Evolutionary conservation across 64 coral and sea anemone genomes (phyloP).

Genomic region (Porites lutea): DNA sequence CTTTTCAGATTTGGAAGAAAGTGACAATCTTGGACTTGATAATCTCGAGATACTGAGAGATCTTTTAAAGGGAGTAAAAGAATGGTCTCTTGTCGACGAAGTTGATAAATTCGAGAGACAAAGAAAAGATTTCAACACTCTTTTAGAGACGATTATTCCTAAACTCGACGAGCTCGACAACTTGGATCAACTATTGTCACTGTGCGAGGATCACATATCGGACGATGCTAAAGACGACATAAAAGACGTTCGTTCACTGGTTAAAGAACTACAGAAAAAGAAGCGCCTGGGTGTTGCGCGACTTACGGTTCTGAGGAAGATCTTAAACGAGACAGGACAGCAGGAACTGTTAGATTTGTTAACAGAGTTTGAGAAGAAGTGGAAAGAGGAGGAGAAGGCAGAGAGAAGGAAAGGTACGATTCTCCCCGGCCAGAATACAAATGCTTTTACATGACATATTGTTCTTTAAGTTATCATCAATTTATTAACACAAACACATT

Average conservation of each 20-base stretch:
- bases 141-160: not conserved
- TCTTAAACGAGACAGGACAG: not conserved
- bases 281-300: not conserved
- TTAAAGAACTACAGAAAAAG: slow-evolving; percentile 12
- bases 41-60: not conserved
- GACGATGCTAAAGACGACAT: not conserved
- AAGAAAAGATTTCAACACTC: not conserved
- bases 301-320: not conserved
- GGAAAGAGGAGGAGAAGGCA: not conserved
- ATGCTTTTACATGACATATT: no score
- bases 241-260: slow-evolving; percentile 7
- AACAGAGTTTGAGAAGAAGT: not conserved
- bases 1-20: not conserved
- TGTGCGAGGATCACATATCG: not conserved
- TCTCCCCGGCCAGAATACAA: no score
- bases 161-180: slow-evolving; percentile 24
- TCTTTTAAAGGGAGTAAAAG: not conserved
- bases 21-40: not conserved
- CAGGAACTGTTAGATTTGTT: not conserved
- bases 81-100: not conserved
- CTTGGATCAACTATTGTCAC: not conserved
- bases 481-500: no score
- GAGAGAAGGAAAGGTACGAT: not conserved
- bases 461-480: no score
- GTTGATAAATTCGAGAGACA: slow-evolving; percentile 1